Evolutionary conservation across 2,113 vertebrate species (phyloP), one percentile per base, ranked within the genome.

Genomic region (Salvelinus fontinalis): DNA sequence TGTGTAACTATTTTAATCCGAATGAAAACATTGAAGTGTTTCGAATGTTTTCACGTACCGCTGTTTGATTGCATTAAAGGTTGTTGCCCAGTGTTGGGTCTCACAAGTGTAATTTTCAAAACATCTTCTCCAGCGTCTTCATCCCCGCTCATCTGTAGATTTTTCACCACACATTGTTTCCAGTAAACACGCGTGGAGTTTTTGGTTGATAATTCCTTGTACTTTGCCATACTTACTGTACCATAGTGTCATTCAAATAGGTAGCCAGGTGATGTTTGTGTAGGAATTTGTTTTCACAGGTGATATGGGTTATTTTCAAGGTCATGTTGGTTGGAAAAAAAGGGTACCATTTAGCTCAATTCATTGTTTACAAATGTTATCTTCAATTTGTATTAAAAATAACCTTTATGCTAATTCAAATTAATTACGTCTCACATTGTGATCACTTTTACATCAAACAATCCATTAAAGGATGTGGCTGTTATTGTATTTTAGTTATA

Each of bases 1-100:
- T 90, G 85, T 94, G 90, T 80, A 90, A 95, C 90, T 90, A 93
- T 95, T 94, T 93, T 88, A 93, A 94, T 93, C 92, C 89, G 92
- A 78, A 93, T 82, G 39, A 11, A 91, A 93, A 93, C 83, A 91
- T 93, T 6, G 31, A 5, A 31, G 5, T 31, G 29, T 31, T 31
- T 31, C 4, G 29, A 34, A 0, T 94, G 95, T 95, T 94, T 94
- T 84, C 90, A 93, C 94, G 92, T 95, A 92, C 93, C 91, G 18
- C 88, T 93, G 81, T 95, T 94, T 89, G 91, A 88, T 77, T 92
- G 93, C 94, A 95, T 95, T 95, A 94, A 94, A 94, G 82, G 78
- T 90, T 91, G 94, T 8, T 86, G 92, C 92, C 94, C 92, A 83
- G 77, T 92, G 87, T 89, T 90, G 90, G 90, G 89, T 92, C 82